Evolutionary conservation across 2,797 vertebrate genomes (phyloP).

Genomic region (Lepilemur ruficaudatus): DNA sequence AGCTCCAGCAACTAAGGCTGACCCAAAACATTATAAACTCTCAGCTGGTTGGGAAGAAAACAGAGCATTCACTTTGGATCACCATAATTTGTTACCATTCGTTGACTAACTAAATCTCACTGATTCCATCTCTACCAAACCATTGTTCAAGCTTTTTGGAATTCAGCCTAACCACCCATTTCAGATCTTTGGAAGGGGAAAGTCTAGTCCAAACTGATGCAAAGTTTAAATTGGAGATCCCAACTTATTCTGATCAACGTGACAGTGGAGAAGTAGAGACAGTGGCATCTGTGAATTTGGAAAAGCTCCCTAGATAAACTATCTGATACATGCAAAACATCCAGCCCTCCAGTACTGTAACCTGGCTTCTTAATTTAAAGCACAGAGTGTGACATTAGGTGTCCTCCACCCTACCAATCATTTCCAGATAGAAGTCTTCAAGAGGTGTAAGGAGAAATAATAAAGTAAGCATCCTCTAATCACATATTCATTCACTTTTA

Average conservation of each 20-base stretch:
- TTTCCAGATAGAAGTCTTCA: not conserved
- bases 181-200: not conserved
- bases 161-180: constrained; percentile 40
- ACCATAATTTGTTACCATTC: not conserved
- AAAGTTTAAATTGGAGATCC: constrained; percentile 17
- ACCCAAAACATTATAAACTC: constrained; percentile 38
- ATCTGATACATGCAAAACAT: not conserved
- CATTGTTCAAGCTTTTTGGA: constrained; percentile 14
- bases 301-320: not conserved
- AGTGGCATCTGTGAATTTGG: not conserved
- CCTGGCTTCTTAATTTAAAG: constrained; percentile 29
- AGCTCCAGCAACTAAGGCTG: constrained; percentile 33
- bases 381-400: not conserved
- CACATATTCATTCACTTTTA: constrained; percentile 3
- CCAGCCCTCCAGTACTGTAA: not conserved
- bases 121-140: constrained; percentile 7
- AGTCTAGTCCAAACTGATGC: not conserved
- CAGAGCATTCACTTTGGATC: not conserved
- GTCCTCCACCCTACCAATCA: not conserved
- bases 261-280: not conserved
- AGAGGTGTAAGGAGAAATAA: constrained; percentile 14
- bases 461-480: not conserved
- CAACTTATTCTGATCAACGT: not conserved
- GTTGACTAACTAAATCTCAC: constrained; percentile 24
- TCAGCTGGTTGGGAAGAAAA: not conserved